phyloP scores from a whole-genome alignment of 2,797 vertebrate genomes.

The Rhadinocentrus ornatus region DNA sequence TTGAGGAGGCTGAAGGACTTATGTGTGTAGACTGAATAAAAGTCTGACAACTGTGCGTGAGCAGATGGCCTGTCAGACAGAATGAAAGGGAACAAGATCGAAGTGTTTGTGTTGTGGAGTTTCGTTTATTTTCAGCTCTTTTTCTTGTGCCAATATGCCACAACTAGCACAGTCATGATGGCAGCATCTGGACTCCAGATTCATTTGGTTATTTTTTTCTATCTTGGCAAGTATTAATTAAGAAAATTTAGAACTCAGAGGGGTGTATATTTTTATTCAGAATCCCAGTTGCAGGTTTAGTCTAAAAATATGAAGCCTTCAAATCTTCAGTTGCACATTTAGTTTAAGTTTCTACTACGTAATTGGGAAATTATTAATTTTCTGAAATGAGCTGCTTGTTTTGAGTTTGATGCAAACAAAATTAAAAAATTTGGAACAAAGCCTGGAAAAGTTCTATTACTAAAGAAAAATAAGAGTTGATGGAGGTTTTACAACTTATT shows the following conservation, averaged over 20 bases:
- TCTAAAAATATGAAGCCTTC: not conserved
- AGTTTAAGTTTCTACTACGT: not conserved
- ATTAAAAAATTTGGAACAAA: not conserved
- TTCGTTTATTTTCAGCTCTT: not conserved
- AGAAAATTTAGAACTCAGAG: not conserved
- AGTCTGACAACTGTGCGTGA: slow-evolving; percentile 15
- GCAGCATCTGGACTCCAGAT: not conserved
- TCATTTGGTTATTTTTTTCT: not conserved
- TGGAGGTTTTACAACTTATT: not conserved
- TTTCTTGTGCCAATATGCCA: not conserved
- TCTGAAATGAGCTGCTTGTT: not conserved
- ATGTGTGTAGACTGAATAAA: slow-evolving; percentile 26
- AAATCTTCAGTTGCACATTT: not conserved
- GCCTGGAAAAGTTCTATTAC: not conserved
- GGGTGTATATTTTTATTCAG: too few species aligned
- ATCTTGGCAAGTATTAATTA: not conserved
- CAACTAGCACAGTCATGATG: not conserved
- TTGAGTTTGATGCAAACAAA: not conserved
- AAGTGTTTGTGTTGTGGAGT: not conserved
- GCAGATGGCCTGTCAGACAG: not conserved
- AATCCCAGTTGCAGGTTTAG: not conserved
- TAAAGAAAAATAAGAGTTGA: not conserved
- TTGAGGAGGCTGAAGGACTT: slow-evolving; percentile 7
- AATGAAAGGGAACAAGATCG: not conserved
- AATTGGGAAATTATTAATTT: not conserved